These are phyloP conservation scores for Alethe castanea DNA, from an alignment of 2,113 vertebrate genomes.

Conservation along the genomic window DNA sequence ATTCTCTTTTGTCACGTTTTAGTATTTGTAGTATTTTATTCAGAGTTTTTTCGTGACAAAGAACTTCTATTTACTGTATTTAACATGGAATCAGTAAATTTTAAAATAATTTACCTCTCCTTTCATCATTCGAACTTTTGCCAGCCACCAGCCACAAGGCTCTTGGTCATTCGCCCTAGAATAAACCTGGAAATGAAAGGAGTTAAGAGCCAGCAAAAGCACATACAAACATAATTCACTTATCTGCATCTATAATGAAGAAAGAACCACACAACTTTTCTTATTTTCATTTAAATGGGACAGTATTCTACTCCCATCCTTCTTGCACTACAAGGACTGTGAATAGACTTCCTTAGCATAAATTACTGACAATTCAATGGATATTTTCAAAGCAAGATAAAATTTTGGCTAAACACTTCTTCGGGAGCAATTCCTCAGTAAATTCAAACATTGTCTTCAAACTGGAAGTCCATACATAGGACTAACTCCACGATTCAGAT, in stretches of 20 bases:
- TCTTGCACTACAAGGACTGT: background rate
- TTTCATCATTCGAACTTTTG: constrained; percentile 88
- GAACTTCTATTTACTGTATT: background rate
- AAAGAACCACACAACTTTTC: background rate
- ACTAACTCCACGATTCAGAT: background rate
- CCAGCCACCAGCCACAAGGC: constrained; percentile 85
- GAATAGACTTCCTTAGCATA: background rate
- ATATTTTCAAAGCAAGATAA: background rate
- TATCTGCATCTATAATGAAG: fast-evolving
- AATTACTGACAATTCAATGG: background rate
- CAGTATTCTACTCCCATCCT: background rate
- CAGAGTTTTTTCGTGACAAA: background rate
- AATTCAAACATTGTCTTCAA: background rate
- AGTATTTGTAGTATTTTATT: background rate
- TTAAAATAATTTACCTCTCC: constrained; percentile 75
- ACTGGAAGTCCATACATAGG: background rate
- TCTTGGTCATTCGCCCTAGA: constrained; percentile 86
- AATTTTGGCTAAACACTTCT: background rate
- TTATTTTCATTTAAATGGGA: background rate
- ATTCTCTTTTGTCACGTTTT: background rate
- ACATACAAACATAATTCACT: background rate
- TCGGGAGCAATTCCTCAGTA: background rate
- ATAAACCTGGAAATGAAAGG: constrained; percentile 69
- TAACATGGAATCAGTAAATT: background rate
- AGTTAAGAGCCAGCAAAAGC: background rate